These are phyloP conservation scores for Trichonephila clavata DNA, from an alignment of 1,140 invertebrate species.

Conservation along the genomic window DNA sequence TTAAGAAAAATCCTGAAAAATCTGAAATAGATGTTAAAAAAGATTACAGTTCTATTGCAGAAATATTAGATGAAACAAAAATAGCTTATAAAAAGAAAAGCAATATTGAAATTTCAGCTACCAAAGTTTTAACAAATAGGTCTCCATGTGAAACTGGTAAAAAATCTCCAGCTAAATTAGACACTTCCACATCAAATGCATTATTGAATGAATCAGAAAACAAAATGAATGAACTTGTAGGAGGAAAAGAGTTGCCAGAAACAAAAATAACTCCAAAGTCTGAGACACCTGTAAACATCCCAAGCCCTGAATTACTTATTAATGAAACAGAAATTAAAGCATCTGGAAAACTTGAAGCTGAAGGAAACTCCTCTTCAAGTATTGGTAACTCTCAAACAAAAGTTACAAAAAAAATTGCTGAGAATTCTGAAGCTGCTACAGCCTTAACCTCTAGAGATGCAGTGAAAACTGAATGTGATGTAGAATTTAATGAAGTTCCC, in stretches of 20 bases:
- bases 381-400: neutral
- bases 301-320: too few relatives aligned
- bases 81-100: neutral
- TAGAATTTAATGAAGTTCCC: neutral
- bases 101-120: neutral
- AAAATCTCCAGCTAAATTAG: neutral
- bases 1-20: neutral
- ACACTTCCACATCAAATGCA: neutral
- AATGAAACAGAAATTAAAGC: too few relatives aligned
- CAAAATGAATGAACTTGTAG: neutral
- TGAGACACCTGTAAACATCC: too few relatives aligned
- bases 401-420: neutral
- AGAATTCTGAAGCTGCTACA: neutral
- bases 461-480: neutral
- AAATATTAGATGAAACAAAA: neutral
- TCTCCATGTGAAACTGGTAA: neutral
- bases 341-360: too few relatives aligned
- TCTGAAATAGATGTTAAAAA: neutral
- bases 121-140: neutral
- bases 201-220: neutral
- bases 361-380: too few relatives aligned
- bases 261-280: neutral
- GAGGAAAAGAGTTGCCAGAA: neutral
- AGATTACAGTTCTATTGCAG: neutral
- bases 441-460: neutral